A percentile compares a stretch with the other conserved stretches of the same genome.
phyloP scores from a whole-genome alignment of 2,888 invertebrate genomes.

The Acleris literana region DNA sequence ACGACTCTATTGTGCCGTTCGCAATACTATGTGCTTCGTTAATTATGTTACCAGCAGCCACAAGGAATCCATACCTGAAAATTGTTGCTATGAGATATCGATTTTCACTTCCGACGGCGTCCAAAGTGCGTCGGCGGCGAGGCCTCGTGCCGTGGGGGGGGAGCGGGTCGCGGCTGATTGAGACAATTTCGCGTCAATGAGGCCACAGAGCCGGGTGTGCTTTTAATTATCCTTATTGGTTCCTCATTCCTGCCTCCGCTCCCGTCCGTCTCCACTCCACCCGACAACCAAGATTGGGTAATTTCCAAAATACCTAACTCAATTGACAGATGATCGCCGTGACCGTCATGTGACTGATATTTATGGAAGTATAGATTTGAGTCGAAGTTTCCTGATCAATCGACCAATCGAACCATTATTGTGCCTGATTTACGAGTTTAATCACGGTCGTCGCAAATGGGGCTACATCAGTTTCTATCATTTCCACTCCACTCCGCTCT shows the following conservation, averaged over 20 bases:
- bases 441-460: conserved; percentile 5
- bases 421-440: conserved; percentile 7
- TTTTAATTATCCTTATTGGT: conserved; percentile 76
- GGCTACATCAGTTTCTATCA: neutral
- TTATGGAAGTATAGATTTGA: conserved; percentile 25
- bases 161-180: conserved; percentile 60
- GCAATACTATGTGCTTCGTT: too few relatives aligned
- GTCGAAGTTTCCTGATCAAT: conserved; percentile 9
- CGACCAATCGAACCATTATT: conserved; percentile 4
- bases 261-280: conserved; percentile 15
- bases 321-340: conserved; percentile 2
- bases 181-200: conserved; percentile 80
- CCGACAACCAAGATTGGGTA: neutral
- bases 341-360: conserved; percentile 13
- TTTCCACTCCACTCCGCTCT: neutral
- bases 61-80: neutral
- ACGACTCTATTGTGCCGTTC: too few relatives aligned
- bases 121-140: neutral
- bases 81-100: conserved; percentile 16
- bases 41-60: too few relatives aligned
- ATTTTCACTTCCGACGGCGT: conserved; percentile 21
- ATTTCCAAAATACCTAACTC: conserved; percentile 7
- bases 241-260: conserved; percentile 61
- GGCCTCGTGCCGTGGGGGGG: conserved; percentile 1
- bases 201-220: conserved; percentile 50